phyloP scores from a whole-genome alignment of 2,888 invertebrate genomes.

The Anagyrus pseudococci region DNA sequence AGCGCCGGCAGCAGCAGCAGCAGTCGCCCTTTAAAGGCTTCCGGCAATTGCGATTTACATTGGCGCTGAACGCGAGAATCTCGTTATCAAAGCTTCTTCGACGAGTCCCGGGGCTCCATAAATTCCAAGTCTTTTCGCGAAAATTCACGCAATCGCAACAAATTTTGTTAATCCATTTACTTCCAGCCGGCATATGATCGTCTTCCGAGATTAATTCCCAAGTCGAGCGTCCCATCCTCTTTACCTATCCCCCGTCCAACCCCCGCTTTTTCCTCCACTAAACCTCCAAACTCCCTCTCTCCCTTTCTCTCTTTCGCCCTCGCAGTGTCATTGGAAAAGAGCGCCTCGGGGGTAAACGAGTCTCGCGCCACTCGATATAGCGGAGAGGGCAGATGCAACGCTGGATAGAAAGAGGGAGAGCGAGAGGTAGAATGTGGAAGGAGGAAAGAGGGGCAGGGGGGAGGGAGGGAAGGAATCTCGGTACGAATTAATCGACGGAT shows the following conservation, averaged over 20 bases:
- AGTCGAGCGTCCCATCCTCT: constrained; percentile 7
- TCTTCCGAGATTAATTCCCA: constrained; percentile 7
- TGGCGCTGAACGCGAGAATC: neutral
- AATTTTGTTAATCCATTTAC: constrained; percentile 27
- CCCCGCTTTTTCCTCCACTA: too few species aligned
- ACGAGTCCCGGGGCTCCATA: too few species aligned
- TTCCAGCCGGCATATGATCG: neutral
- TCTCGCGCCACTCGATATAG: too few species aligned
- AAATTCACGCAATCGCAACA: constrained; percentile 22
- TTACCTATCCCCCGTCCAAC: too few species aligned
- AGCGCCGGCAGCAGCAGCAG: neutral
- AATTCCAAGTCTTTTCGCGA: neutral
- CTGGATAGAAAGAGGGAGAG: neutral
- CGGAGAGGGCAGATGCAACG: too few species aligned
- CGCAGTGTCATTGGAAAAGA: constrained; percentile 1
- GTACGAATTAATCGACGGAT: constrained; percentile 56
- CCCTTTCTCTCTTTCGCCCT: neutral
- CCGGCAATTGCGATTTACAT: constrained; percentile 7
- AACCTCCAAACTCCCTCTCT: too few species aligned
- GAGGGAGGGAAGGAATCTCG: constrained; percentile 42
- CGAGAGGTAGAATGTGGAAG: too few species aligned
- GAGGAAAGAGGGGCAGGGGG: neutral
- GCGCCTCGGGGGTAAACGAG: neutral
- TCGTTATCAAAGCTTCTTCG: neutral
- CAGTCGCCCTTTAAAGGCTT: constrained; percentile 4